Conservation (phyloP, 2,888 invertebrate genomes). For the Stictocephala bisonia region DNA sequence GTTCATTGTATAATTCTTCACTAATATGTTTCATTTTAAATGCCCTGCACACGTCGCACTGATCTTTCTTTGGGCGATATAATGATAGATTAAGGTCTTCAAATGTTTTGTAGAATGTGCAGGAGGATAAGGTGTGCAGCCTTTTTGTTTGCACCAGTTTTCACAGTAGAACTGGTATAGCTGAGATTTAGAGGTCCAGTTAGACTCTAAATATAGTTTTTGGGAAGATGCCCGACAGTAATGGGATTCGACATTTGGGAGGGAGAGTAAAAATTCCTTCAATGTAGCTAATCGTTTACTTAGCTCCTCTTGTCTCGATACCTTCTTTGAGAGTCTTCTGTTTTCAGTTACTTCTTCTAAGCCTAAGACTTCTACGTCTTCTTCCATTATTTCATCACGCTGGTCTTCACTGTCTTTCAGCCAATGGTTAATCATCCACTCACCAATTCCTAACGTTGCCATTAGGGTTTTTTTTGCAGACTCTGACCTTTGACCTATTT, state of each 20-base stretch:
- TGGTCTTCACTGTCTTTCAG: constrained; percentile 2
- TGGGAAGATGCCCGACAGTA: constrained; percentile 31
- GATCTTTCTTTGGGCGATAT: constrained; percentile 51
- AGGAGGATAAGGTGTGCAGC: constrained; percentile 2
- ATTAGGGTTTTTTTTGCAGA: constrained; percentile 41
- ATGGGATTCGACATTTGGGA: constrained; percentile 39
- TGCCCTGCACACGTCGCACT: constrained; percentile 40
- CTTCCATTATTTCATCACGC: not conserved
- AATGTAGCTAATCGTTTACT: not conserved
- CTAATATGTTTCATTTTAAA: constrained; percentile 21
- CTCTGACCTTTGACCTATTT: constrained; percentile 27
- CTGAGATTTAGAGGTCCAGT: constrained; percentile 41
- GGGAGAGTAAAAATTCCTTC: constrained; percentile 36
- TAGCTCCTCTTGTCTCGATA: constrained; percentile 19
- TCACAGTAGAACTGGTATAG: constrained; percentile 28
- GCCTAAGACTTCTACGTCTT: not conserved
- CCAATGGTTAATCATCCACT: constrained; percentile 42
- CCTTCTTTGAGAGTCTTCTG: constrained; percentile 2
- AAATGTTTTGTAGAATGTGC: constrained; percentile 26
- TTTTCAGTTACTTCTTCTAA: constrained; percentile 30
- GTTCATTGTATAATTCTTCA: constrained; percentile 32
- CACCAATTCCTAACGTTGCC: constrained; percentile 30
- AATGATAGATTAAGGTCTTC: constrained; percentile 41
- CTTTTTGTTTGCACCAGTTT: not conserved
- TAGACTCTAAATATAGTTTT: constrained; percentile 39